phyloP scores from a whole-genome alignment of 2,797 vertebrate species.

The Clarias platycephalus region DNA sequence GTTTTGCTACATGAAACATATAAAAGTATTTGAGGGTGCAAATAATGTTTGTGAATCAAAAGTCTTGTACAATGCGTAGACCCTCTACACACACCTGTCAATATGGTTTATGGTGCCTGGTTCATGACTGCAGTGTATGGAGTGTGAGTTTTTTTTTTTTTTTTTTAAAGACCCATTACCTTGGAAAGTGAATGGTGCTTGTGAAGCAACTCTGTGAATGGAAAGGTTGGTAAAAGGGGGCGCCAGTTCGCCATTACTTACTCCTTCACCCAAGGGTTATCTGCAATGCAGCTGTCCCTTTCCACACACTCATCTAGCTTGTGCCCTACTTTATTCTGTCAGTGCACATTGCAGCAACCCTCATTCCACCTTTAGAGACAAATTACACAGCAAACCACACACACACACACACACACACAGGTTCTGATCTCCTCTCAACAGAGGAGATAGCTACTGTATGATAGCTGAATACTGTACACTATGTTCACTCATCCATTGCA shows the following conservation, averaged over 20 bases:
- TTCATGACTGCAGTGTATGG: not conserved
- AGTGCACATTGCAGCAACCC: slow-evolving; percentile 77
- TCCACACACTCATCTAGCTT: slow-evolving; percentile 70
- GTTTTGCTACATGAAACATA: not conserved
- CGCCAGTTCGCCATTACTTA: slow-evolving; percentile 73
- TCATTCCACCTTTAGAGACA: slow-evolving; percentile 52
- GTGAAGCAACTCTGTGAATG: slow-evolving; percentile 75
- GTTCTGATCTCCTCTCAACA: slow-evolving; percentile 20
- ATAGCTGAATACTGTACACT: slow-evolving; percentile 36
- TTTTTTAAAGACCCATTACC: not conserved
- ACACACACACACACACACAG: not conserved
- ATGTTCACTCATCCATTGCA: slow-evolving; percentile 21
- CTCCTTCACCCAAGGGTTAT: slow-evolving; percentile 79
- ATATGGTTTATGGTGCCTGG: not conserved
- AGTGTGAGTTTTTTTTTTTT: not conserved
- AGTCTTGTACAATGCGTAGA: not conserved
- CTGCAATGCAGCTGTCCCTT: slow-evolving; percentile 93
- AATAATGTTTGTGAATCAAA: not conserved
- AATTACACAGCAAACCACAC: slow-evolving; percentile 50
- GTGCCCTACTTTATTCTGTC: slow-evolving; percentile 82
- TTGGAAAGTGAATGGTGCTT: slow-evolving; percentile 57
- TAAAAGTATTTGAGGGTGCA: not conserved
- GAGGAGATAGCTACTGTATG: slow-evolving; percentile 6
- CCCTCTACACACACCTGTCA: not conserved
- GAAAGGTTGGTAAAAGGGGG: slow-evolving; percentile 64